These are phyloP conservation scores for Prunella himalayana DNA, from an alignment of 2,113 vertebrate species.

Conservation along the genomic window DNA sequence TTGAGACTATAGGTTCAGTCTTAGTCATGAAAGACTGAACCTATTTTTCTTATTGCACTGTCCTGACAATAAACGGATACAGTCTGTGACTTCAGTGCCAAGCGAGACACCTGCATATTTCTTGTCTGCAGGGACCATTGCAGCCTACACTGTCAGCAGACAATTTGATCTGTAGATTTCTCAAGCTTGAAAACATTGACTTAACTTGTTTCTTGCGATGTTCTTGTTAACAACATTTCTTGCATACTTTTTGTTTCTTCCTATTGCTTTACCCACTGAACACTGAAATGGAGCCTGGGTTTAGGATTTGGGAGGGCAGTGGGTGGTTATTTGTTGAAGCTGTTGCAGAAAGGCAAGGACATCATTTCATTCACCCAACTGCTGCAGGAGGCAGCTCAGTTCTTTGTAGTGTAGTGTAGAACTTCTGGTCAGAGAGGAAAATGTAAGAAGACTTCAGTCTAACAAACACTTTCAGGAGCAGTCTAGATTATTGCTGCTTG, in stretches of 20 bases:
- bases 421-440: neutral
- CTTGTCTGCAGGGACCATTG: neutral
- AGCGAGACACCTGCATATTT: neutral
- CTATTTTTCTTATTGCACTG: too few relatives aligned
- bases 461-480: neutral
- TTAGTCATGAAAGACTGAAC: neutral
- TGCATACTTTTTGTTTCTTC: neutral
- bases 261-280: neutral
- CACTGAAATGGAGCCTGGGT: neutral
- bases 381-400: neutral
- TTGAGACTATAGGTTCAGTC: neutral
- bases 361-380: neutral
- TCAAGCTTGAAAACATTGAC: neutral
- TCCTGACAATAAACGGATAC: neutral
- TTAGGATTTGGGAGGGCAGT: neutral
- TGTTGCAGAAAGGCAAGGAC: neutral
- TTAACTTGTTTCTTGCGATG: neutral
- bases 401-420: fast-evolving
- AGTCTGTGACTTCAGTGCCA: neutral
- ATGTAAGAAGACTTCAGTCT: neutral
- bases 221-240: neutral
- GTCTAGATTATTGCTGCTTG: neutral
- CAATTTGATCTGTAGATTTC: neutral
- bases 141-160: neutral
- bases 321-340: neutral